Percentiles rank a stretch among this genome's conserved stretches.
phyloP scores from a whole-genome alignment of 2,113 vertebrate genomes.

The Labeo catla region DNA sequence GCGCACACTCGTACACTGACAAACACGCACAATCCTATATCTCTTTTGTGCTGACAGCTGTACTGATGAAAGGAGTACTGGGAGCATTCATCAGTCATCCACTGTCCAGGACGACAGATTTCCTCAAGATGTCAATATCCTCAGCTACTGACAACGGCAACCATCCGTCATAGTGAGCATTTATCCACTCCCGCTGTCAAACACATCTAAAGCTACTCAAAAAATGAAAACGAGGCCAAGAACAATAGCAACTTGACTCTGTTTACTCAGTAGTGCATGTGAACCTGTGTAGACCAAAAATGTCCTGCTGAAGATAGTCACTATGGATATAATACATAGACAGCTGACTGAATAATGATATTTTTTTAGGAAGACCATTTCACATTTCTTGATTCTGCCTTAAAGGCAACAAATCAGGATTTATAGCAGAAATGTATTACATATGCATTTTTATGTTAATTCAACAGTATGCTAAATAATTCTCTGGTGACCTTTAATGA shows the following conservation, averaged over 20 bases:
- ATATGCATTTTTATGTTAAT: neutral
- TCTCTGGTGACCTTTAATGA: neutral
- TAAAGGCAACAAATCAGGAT: neutral
- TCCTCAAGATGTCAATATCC: constrained; percentile 45
- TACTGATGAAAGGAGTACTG: constrained; percentile 25
- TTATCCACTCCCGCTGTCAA: constrained; percentile 26
- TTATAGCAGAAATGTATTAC: neutral
- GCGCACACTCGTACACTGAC: neutral
- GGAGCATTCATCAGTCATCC: constrained; percentile 6
- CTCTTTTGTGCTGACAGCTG: constrained; percentile 25
- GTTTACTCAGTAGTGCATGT: neutral
- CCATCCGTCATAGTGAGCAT: constrained; percentile 22
- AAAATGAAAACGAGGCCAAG: constrained; percentile 5
- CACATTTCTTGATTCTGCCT: neutral
- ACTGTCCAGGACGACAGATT: constrained; percentile 37
- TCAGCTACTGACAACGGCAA: constrained; percentile 22
- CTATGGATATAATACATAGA: neutral
- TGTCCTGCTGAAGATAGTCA: neutral
- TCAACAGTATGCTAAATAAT: neutral
- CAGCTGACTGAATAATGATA: neutral
- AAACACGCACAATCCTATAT: constrained; percentile 6
- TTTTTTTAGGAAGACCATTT: neutral
- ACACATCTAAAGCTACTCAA: constrained; percentile 18
- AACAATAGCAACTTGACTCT: neutral
- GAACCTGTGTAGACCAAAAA: neutral